These are phyloP conservation scores for Varanus komodoensis DNA, from an alignment of 2,113 vertebrate genomes.

Conservation along the genomic window DNA sequence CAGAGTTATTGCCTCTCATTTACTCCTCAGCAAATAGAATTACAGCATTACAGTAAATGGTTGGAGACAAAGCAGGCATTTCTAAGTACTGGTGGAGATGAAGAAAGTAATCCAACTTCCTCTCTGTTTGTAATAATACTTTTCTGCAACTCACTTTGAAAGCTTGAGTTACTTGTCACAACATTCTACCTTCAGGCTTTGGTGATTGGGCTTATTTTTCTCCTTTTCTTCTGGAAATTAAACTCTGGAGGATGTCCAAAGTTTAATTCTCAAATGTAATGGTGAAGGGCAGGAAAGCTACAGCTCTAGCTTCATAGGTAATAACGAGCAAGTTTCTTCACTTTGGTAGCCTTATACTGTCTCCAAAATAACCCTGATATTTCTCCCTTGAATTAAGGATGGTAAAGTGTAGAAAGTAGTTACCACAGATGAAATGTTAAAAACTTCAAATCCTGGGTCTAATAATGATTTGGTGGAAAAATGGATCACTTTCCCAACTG, in stretches of 20 bases:
- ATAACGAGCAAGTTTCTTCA: too few species aligned
- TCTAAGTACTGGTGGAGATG: neutral
- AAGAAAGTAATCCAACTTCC: neutral
- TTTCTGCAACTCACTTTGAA: neutral
- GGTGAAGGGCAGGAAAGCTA: neutral
- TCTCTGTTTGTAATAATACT: neutral
- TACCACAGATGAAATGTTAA: too few species aligned
- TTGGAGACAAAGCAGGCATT: neutral
- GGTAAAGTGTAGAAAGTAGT: too few species aligned
- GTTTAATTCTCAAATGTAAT: neutral
- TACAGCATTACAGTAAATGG: neutral
- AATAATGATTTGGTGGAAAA: too few species aligned
- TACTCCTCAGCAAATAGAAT: neutral
- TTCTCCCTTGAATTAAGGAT: too few species aligned
- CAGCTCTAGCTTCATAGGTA: too few species aligned
- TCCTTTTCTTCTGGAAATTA: neutral
- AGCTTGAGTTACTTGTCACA: neutral
- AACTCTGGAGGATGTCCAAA: neutral
- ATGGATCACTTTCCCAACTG: too few species aligned
- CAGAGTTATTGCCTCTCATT: neutral
- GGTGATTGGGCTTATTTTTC: neutral
- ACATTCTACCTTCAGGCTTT: neutral
- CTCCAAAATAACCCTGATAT: too few species aligned
- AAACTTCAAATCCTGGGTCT: too few species aligned
- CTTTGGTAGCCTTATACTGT: too few species aligned